Conservation (phyloP, 2,888 invertebrate species). For the Meiosimyza platycephala region DNA sequence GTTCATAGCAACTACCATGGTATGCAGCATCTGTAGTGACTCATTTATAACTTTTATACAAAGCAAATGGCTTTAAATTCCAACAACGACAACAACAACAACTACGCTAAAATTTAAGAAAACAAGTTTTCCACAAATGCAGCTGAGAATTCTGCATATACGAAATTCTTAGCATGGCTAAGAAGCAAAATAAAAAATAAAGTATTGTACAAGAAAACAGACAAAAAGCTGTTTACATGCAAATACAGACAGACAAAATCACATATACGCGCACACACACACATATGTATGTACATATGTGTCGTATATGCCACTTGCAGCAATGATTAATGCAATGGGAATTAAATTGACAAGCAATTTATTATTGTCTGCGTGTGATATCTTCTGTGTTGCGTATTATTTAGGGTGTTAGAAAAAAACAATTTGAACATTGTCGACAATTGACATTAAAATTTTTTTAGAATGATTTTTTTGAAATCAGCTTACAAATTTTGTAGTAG, state of each 20-base stretch:
- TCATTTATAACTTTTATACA: conserved; percentile 14
- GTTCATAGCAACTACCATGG: too few species aligned
- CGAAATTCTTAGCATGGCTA: conserved; percentile 10
- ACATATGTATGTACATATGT: background rate
- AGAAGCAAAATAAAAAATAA: background rate
- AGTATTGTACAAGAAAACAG: background rate
- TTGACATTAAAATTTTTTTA: too few species aligned
- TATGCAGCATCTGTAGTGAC: background rate
- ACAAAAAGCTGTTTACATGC: conserved; percentile 15
- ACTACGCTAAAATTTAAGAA: conserved; percentile 9
- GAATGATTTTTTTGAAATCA: too few species aligned
- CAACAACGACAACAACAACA: conserved; percentile 23
- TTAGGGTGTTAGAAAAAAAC: too few species aligned
- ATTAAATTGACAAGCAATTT: conserved; percentile 44
- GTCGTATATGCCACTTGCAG: conserved; percentile 7
- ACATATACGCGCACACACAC: background rate
- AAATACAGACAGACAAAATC: background rate
- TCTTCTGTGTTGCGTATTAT: background rate
- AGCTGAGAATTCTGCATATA: conserved; percentile 36
- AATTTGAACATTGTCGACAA: too few species aligned
- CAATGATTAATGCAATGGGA: conserved; percentile 42
- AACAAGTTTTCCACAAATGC: conserved; percentile 35
- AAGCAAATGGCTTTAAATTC: conserved; percentile 9
- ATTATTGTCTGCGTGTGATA: conserved; percentile 37
- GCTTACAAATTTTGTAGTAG: too few species aligned